phyloP scores from a whole-genome alignment of 2,797 vertebrate species.

The Epinephelus coioides region DNA sequence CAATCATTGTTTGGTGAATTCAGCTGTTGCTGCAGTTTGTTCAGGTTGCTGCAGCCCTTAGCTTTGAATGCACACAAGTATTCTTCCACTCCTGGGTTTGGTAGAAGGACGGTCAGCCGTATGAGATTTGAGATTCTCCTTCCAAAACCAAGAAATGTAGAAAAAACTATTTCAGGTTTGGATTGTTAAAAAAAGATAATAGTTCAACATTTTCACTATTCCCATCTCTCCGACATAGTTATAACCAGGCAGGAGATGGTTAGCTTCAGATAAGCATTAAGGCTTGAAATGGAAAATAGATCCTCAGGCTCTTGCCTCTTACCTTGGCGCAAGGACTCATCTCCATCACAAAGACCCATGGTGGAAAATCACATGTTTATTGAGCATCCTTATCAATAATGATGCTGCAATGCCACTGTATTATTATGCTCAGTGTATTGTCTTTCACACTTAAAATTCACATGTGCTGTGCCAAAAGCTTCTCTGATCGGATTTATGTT shows the following conservation, averaged over 20 bases:
- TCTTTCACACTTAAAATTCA: too few species aligned
- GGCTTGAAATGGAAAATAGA: too few species aligned
- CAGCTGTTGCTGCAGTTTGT: constrained; percentile 38
- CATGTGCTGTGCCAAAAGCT: too few species aligned
- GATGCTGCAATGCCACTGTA: too few species aligned
- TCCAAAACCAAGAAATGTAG: neutral
- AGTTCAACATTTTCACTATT: too few species aligned
- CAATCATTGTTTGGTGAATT: constrained; percentile 22
- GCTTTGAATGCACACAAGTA: neutral
- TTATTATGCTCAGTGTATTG: too few species aligned
- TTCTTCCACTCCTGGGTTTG: neutral
- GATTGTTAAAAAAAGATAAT: neutral
- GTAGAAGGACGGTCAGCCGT: neutral
- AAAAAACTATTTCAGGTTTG: neutral
- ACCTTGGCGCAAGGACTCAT: too few species aligned
- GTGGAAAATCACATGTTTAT: too few species aligned
- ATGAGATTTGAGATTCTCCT: neutral
- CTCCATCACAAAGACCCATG: too few species aligned
- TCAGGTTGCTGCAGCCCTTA: neutral
- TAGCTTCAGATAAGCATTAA: neutral
- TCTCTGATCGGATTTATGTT: too few species aligned
- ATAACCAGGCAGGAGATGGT: neutral
- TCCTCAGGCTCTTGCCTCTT: too few species aligned
- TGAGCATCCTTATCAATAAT: too few species aligned
- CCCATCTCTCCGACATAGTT: neutral